A percentile compares a stretch with the other conserved stretches of the same genome.
Conservation (phyloP, 2,113 vertebrate genomes). For the Machaerirhynchus nigripectus region DNA sequence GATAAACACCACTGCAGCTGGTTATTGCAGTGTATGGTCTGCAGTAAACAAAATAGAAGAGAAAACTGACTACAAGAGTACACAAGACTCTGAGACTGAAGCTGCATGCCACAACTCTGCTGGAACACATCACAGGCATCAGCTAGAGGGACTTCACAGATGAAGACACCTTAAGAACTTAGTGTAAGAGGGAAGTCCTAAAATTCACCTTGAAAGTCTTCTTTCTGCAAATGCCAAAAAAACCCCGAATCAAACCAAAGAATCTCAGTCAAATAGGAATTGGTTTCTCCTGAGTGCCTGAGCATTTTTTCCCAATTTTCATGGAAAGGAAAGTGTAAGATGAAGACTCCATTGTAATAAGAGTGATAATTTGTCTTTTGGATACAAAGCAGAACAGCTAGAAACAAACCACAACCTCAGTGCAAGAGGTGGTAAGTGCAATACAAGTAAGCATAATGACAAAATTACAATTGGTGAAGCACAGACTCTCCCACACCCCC, state of each 20-base stretch:
- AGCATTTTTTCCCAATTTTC: not conserved
- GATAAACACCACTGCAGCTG: not conserved
- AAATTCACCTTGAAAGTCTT: not conserved
- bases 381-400: not conserved
- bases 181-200: not conserved
- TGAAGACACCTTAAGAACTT: not conserved
- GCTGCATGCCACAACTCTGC: not conserved
- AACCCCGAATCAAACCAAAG: fast-evolving
- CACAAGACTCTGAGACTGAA: not conserved
- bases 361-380: not conserved
- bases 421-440: not conserved
- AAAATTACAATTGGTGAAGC: not conserved
- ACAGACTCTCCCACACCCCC: not conserved
- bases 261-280: not conserved
- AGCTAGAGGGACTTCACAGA: not conserved
- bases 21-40: not conserved
- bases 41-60: not conserved
- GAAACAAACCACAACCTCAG: not conserved
- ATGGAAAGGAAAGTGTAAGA: not conserved
- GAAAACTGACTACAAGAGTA: not conserved
- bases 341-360: not conserved
- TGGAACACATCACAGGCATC: not conserved
- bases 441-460: not conserved
- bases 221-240: not conserved
- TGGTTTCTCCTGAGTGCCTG: not conserved